These are phyloP conservation scores for Blomia tropicalis DNA, from an alignment of 2,888 invertebrate species.

Conservation along the genomic window DNA sequence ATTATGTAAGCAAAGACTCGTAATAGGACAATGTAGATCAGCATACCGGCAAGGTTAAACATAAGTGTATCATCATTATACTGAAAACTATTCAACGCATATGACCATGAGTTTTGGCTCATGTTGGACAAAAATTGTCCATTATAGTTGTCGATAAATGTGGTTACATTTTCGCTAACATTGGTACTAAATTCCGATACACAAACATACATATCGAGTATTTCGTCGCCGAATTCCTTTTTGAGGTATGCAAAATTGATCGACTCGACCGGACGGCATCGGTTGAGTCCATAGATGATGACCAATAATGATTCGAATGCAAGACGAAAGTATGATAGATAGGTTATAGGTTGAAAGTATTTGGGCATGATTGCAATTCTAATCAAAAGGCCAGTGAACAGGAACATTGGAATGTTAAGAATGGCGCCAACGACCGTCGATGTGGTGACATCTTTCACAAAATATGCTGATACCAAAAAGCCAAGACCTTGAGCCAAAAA, in stretches of 20 bases:
- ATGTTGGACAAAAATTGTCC: constrained; percentile 1
- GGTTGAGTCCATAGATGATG: constrained; percentile 60
- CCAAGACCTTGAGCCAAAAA: constrained; percentile 77
- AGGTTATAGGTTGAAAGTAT: constrained; percentile 84
- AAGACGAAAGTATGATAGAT: constrained; percentile 80
- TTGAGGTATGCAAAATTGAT: not conserved
- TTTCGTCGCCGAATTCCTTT: constrained; percentile 19
- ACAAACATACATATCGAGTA: constrained; percentile 17
- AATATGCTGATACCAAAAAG: constrained; percentile 20
- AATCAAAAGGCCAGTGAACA: constrained; percentile 93
- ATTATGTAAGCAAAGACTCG: constrained; percentile 16
- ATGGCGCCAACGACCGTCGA: constrained; percentile 20
- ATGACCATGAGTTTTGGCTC: not conserved
- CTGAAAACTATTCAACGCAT: constrained; percentile 8
- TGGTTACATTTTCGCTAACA: constrained; percentile 7
- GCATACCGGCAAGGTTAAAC: constrained; percentile 2
- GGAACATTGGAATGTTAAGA: constrained; percentile 60
- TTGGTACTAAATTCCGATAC: constrained; percentile 13
- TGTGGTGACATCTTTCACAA: constrained; percentile 19
- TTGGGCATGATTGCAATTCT: constrained; percentile 88
- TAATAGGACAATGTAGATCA: constrained; percentile 8
- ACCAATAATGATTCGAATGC: constrained; percentile 76
- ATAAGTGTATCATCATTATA: constrained; percentile 13
- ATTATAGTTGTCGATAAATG: constrained; percentile 9
- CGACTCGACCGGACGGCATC: constrained; percentile 34